Base-by-base conservation (phyloP, 2,113 vertebrate genomes). In the Nipponia nippon region DNA sequence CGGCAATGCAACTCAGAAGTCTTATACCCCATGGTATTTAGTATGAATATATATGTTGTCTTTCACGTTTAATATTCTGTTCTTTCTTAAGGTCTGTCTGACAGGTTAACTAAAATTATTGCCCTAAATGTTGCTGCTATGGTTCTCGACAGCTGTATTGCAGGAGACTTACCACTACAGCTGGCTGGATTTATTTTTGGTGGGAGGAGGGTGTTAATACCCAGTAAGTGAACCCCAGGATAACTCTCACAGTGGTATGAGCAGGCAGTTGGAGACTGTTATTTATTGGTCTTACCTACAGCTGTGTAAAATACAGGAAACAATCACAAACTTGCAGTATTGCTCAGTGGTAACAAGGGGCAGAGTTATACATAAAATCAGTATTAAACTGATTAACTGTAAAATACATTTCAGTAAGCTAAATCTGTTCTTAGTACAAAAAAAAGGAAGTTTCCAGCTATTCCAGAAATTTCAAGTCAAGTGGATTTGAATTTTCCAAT, bases 311-410 rank as follows among this genome's bases (percentile, higher is more conserved):
- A 94, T 47, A 94, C 46, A 90, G 90, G 52, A 65, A 95, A 96
- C 75, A 80, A 96, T 65, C 89, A 94, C 67, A 80, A 96, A 84
- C 23, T 17, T 83, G 95, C 82, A 88, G 85, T 83, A 93, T 46
- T 95, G 89, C 87, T 96, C 91, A 94, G 81, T 89, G 87, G 82
- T 96, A 97, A 94, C 59, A 97, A 94, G 69, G 87, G 81, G 78
- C 94, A 77, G 42, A 89, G 65, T 73, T 91, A 96, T 84, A 91
- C 47, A 77, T 70, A 96, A 97, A 96, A 86, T 40, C 56, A 97
- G 95, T 94, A 98, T 91, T 98, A 97, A 97, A 97, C 93, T 27
- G 95, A 97, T 96, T 97, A 97, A 90, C 22, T 90, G 42, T 70
- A 91, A 96, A 97, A 96, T 82, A 70, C 29, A 90, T 95, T 96